These are phyloP conservation scores for Atrichornis clamosus DNA, from an alignment of 2,113 vertebrate genomes.

Conservation along the genomic window DNA sequence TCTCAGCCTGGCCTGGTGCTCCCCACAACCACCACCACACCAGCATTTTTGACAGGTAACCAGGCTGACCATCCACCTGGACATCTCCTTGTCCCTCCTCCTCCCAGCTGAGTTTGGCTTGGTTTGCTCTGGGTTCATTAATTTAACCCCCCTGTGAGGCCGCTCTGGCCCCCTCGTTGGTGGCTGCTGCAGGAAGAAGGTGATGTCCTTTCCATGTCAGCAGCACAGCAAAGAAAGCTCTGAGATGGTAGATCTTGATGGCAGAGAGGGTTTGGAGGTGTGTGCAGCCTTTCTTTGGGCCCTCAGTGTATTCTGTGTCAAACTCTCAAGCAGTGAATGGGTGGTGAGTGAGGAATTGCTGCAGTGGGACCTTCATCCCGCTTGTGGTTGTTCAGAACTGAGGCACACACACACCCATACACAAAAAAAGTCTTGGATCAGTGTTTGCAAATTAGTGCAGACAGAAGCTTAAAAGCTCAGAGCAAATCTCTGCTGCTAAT, in stretches of 20 bases:
- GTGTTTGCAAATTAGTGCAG: neutral
- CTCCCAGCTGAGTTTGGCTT: neutral
- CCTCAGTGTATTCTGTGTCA: neutral
- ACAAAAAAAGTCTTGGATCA: neutral
- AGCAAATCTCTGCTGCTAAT: neutral
- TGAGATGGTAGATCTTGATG: neutral
- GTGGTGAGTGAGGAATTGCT: neutral
- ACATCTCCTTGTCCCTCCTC: neutral
- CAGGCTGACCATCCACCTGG: neutral
- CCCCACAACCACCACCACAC: neutral
- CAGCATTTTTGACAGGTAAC: neutral
- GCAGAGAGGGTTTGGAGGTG: neutral
- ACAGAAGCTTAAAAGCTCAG: neutral
- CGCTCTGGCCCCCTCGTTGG: neutral
- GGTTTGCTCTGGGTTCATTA: neutral
- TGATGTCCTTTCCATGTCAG: neutral
- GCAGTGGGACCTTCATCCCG: rapidly evolving
- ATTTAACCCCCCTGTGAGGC: neutral
- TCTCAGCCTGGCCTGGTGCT: neutral
- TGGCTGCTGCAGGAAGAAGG: neutral
- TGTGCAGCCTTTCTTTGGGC: neutral
- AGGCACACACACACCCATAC: neutral
- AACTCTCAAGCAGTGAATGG: neutral
- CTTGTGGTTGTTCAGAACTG: neutral
- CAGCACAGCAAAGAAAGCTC: neutral